Evolutionary conservation across 2,797 vertebrate genomes (phyloP).

Genomic region (Myiothlypis coronata): DNA sequence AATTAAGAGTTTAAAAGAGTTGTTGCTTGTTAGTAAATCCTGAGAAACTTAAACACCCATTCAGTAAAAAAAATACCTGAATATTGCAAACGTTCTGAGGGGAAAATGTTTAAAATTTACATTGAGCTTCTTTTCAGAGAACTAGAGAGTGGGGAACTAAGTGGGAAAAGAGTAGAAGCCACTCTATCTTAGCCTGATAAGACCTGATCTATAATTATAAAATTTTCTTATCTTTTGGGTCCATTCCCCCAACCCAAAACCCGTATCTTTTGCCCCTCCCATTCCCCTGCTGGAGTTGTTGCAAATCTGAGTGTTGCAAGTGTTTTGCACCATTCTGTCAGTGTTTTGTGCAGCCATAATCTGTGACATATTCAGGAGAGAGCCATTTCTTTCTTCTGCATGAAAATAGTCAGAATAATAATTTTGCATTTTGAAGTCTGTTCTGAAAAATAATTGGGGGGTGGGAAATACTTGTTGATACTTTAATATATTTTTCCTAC

Average conservation of each 20-base stretch:
- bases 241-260: not conserved
- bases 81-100: fast-evolving
- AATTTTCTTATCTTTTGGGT: fast-evolving
- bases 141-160: fast-evolving
- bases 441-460: not conserved
- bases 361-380: not conserved
- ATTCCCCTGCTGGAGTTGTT: not conserved
- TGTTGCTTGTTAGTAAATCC: not conserved
- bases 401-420: not conserved
- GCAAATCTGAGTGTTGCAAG: not conserved
- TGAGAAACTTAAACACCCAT: not conserved
- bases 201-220: not conserved
- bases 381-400: not conserved
- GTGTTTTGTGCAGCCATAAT: not conserved
- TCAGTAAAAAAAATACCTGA: not conserved
- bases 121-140: not conserved
- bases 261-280: not conserved
- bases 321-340: not conserved
- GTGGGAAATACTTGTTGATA: not conserved
- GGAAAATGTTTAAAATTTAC: not conserved
- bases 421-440: not conserved
- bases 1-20: not conserved
- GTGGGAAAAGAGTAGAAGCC: not conserved
- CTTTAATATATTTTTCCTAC: not conserved
- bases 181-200: not conserved